Conservation (phyloP, 2,797 vertebrate genomes). For the Muscicapa comitata region DNA sequence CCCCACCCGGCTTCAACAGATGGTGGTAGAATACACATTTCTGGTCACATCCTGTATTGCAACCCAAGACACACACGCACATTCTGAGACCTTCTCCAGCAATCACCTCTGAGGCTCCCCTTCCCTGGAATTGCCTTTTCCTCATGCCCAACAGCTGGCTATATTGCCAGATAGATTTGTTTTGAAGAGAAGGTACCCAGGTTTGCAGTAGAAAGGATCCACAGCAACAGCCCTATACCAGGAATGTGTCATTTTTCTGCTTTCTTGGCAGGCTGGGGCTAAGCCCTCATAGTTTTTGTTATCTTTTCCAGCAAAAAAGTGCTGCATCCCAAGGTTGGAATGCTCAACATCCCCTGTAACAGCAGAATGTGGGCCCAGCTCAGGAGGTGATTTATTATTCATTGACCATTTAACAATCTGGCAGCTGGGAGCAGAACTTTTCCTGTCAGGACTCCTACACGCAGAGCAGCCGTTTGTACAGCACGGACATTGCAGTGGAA, state of each 20-base stretch:
- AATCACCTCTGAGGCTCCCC: background rate
- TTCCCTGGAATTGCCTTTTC: background rate
- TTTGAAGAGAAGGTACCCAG: background rate
- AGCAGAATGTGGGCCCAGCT: background rate
- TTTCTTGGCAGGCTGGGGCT: background rate
- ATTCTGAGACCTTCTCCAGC: background rate
- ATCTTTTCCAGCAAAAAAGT: background rate
- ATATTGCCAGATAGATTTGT: background rate
- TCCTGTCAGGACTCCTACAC: background rate
- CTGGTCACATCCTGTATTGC: too few relatives aligned
- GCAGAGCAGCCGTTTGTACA: background rate
- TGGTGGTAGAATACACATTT: too few relatives aligned
- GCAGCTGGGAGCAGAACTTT: background rate
- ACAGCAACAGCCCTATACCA: background rate
- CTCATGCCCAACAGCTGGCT: background rate
- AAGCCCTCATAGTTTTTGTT: background rate
- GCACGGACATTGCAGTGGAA: background rate
- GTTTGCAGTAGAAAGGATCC: background rate
- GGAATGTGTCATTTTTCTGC: background rate
- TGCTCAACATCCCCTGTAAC: background rate
- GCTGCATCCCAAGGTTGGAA: background rate
- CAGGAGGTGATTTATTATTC: slow-evolving; percentile 20
- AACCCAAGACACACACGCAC: too few relatives aligned
- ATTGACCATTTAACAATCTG: slow-evolving; percentile 30
- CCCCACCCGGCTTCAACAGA: too few relatives aligned